phyloP scores from a whole-genome alignment of 2,113 vertebrate species.

The Eulemur rufifrons region DNA sequence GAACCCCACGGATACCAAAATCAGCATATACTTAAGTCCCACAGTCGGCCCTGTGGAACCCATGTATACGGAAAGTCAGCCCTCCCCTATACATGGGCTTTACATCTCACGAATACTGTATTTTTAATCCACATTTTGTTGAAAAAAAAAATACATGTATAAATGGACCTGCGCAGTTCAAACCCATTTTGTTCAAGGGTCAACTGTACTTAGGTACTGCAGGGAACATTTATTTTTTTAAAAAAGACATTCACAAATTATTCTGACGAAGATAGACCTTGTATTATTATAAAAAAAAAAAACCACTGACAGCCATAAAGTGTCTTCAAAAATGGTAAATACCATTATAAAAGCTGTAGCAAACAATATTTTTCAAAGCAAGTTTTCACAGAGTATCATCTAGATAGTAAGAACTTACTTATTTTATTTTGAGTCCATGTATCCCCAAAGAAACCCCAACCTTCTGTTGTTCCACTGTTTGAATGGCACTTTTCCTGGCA shows the following conservation, averaged over 20 bases:
- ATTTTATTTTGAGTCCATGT: slow-evolving; percentile 1
- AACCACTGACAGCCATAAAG: neutral
- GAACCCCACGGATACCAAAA: neutral
- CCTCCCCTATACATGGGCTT: neutral
- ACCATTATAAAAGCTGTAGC: neutral
- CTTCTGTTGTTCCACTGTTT: slow-evolving; percentile 28
- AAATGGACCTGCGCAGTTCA: neutral
- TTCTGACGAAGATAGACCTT: neutral
- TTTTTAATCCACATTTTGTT: neutral
- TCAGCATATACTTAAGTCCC: neutral
- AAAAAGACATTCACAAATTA: neutral
- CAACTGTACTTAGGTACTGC: neutral
- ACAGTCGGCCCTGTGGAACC: neutral
- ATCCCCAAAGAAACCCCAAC: slow-evolving; percentile 44
- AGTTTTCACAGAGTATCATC: slow-evolving; percentile 47
- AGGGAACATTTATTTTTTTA: neutral
- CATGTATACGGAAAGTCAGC: neutral
- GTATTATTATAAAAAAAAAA: neutral
- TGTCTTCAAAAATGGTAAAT: slow-evolving; percentile 17
- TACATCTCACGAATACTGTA: neutral
- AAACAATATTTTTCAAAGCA: neutral
- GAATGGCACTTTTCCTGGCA: slow-evolving; percentile 65
- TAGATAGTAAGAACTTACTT: neutral
- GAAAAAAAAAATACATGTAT: neutral
- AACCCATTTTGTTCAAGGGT: neutral